phyloP scores from a whole-genome alignment of 2,888 invertebrate species.

The Papilio gigon region DNA sequence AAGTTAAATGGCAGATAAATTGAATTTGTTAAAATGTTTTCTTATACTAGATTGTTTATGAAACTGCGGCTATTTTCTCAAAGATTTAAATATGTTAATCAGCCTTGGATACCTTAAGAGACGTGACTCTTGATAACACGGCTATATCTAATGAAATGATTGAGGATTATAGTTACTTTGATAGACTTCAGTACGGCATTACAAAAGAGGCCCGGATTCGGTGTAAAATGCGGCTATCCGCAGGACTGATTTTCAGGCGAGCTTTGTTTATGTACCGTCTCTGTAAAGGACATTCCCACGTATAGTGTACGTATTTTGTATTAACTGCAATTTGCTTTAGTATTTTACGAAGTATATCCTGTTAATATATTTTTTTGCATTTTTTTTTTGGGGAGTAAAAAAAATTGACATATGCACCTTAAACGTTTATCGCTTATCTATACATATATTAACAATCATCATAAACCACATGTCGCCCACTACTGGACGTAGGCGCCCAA shows the following conservation, averaged over 20 bases:
- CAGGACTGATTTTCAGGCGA: constrained; percentile 17
- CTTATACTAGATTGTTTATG: neutral
- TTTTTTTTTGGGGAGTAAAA: too few relatives aligned
- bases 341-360: neutral
- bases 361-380: too few relatives aligned
- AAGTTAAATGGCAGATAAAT: neutral
- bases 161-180: neutral
- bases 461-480: too few relatives aligned
- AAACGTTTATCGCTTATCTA: too few relatives aligned
- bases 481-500: too few relatives aligned
- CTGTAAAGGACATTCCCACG: constrained; percentile 5
- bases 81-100: too few relatives aligned
- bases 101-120: too few relatives aligned
- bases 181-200: neutral
- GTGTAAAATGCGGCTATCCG: constrained; percentile 15
- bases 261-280: constrained; percentile 12
- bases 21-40: neutral
- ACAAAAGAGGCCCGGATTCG: neutral
- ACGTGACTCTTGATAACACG: too few relatives aligned
- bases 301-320: neutral
- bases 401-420: too few relatives aligned
- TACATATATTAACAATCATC: too few relatives aligned
- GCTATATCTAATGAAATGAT: neutral
- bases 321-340: neutral
- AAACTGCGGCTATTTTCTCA: too few relatives aligned